These are phyloP conservation scores for Channa argus DNA, from an alignment of 2,113 vertebrate species.

Conservation along the genomic window DNA sequence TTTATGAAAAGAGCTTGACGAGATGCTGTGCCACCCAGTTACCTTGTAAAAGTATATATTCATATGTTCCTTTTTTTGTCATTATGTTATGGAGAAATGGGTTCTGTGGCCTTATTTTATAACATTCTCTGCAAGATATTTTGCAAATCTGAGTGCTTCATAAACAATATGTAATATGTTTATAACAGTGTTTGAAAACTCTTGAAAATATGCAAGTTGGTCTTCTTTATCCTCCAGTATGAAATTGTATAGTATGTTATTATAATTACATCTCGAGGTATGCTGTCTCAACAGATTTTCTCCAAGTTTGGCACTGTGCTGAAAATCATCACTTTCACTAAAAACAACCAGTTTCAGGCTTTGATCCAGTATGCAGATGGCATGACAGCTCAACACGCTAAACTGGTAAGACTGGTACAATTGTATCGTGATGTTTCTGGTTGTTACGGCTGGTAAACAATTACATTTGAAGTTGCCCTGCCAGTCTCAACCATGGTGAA, in stretches of 20 bases:
- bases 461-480: background rate
- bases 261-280: background rate
- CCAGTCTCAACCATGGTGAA: background rate
- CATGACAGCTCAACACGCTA: conserved; percentile 93
- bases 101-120: background rate
- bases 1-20: background rate
- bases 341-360: conserved; percentile 98
- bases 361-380: conserved; percentile 93
- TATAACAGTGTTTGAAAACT: no score
- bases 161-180: background rate
- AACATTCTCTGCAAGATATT: background rate
- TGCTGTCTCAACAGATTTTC: conserved; percentile 85
- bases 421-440: background rate
- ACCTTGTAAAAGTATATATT: background rate
- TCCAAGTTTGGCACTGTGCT: conserved; percentile 97
- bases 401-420: conserved; percentile 85
- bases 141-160: background rate
- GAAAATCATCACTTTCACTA: conserved; percentile 98
- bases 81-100: background rate
- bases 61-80: background rate
- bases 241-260: background rate
- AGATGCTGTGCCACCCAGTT: background rate
- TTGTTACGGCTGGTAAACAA: background rate
- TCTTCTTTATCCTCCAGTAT: background rate
- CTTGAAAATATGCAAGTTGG: background rate